Evolutionary conservation across 2,888 invertebrate species (phyloP), one percentile per base, ranked within the genome.

Genomic region (Himalopsyche tibetana): DNA sequence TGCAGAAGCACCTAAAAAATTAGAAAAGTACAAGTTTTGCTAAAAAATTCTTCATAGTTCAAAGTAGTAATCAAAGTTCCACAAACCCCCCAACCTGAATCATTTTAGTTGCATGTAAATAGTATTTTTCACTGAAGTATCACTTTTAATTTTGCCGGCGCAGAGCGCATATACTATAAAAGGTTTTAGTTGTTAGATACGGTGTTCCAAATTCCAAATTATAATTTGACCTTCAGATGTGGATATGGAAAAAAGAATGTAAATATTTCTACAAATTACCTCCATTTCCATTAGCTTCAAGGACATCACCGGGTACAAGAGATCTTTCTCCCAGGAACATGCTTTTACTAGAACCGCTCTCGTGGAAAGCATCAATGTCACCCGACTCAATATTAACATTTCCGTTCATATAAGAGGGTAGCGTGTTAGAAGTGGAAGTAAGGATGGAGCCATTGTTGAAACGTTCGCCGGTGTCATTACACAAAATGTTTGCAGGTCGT

Each of bases 401-500:
- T 12, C 55, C 79, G n/a, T 45, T 81, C 51, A 51, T 63, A 28
- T 85, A 85, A 12, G 83, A 87, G 19, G 86, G 55, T 38, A 84
- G 28, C 45, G 51, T 42, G 28, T 84, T 86, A 5, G 82, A 42
- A 15, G 87, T 79, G 4, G 84, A 63, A 40, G 85, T 84, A 17
- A 85, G 74, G 15, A 84, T 80, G 19, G 87, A 85, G 1, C 45
- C 51, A 36, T 85, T 85, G 56, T 84, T 84, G 69, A 85, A 87
- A 45, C 85, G 84, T 28, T 87, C 87, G 5, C 80, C 45, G 6
- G 87, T 80, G 51, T 84, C 63, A 63, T 79, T 84, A 56, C 85
- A 56, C 40, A 85, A 74, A 19, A 63, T 74, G 15, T 82, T 85
- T 28, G 81, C 80, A n/a, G 63, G 74, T 4, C 74, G 42, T 9